Base-by-base conservation (phyloP, 2,888 invertebrate species). In the Stenolophus ochropezus region DNA sequence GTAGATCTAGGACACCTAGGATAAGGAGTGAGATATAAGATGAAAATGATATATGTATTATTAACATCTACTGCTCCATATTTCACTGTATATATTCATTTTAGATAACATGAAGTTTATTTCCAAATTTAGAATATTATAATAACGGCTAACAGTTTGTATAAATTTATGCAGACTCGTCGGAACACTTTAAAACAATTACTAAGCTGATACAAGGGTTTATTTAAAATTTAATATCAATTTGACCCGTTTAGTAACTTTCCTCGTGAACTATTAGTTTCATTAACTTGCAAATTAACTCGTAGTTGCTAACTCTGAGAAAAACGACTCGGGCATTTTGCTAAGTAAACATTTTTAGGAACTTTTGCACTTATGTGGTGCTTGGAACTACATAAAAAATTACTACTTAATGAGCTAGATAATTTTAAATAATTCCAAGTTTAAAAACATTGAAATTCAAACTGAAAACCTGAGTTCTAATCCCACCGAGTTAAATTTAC, bases 141-240 rank as follows among this genome's bases (percentile, higher is more conserved):
- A 11, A 42, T 42, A 42, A 42, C 6, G 8, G 33, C 11, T 8
- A 6, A 42, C 33, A 42, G 33, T 42, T 42, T 42, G 33, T 42
- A 11, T 42, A 42, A 42, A 42, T 42, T 42, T 42, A 42, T 42
- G 33, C 33, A 42, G 33, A 42, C 1, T 33, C 33, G 33, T 42
- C 11, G 33, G 51, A 58, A 58, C 58, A 58, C 25, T 65, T 65
- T 65, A 27, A 65, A 27, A 65, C 61, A 65, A 25, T 65, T 65
- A 14, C n/a, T 23, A 58, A 58, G 11, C 21, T 21, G 58, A 58
- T 58, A 58, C 58, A 23, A 18, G 51, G 21, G 14, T n/a, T 65
- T 16, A 65, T 65, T 65, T 14, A 25, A 27, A 65, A 27, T 65
- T 65, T 27, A 65, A 65, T 27, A 65, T 16, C 33, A 42, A 20